Conservation (phyloP, 1,140 invertebrate genomes). For the Penaeus indicus region DNA sequence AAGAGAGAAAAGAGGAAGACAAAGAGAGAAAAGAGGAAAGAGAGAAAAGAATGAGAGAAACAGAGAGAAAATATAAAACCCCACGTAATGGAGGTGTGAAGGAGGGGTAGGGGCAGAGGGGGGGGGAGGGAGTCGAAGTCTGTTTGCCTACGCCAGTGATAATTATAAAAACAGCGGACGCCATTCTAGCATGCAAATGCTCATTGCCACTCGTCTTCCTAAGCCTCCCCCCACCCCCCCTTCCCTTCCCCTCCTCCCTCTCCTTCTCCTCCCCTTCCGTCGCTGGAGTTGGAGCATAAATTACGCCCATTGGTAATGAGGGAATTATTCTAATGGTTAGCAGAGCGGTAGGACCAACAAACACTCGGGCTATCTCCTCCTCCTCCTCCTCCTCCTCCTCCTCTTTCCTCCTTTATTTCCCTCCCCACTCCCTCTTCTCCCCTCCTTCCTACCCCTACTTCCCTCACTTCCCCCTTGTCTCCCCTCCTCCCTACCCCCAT, state of each 20-base stretch:
- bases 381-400: slow-evolving; percentile 4
- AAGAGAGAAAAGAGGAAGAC: background rate
- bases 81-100: background rate
- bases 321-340: slow-evolving; percentile 42
- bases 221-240: background rate
- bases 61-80: slow-evolving; percentile 8
- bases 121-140: background rate
- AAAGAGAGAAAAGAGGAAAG: background rate
- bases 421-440: background rate
- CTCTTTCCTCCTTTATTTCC: no score
- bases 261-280: slow-evolving; percentile 6
- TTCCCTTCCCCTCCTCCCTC: background rate
- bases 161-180: slow-evolving; percentile 44
- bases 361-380: slow-evolving; percentile 19
- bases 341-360: background rate
- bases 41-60: slow-evolving; percentile 11
- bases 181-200: slow-evolving; percentile 45
- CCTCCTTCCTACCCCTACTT: background rate
- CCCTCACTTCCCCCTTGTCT: background rate
- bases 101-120: background rate
- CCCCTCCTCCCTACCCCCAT: background rate
- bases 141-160: slow-evolving; percentile 37
- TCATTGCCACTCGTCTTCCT: slow-evolving; percentile 5
- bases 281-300: slow-evolving; percentile 7
- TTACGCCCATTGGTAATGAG: slow-evolving; percentile 44